phyloP scores from a whole-genome alignment of 2,797 vertebrate genomes.

The Cynopterus sphinx region DNA sequence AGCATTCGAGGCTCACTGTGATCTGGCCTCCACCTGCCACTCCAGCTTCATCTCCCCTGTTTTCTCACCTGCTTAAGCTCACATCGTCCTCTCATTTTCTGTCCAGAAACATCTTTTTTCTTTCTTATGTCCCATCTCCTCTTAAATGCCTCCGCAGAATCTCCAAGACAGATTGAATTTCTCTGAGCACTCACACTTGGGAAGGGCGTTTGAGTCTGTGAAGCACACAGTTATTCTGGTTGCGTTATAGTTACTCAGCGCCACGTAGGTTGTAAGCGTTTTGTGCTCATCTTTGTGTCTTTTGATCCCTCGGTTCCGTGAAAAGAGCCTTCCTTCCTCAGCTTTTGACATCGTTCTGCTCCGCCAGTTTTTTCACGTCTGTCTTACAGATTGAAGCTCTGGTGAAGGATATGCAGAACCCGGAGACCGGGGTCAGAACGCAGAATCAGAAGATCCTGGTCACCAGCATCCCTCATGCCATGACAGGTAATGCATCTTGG shows the following conservation, averaged over 20 bases:
- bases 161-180: background rate
- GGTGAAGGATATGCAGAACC: conserved; percentile 96
- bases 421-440: conserved; percentile 90
- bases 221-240: rapidly evolving
- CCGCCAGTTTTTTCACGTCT: background rate
- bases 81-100: background rate
- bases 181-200: rapidly evolving
- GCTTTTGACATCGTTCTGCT: background rate
- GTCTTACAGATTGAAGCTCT: conserved; percentile 90
- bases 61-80: no score
- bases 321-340: background rate
- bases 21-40: background rate
- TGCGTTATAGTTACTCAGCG: rapidly evolving
- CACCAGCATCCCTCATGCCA: conserved; percentile 93
- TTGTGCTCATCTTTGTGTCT: rapidly evolving
- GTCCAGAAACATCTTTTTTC: background rate
- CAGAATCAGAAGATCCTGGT: conserved; percentile 93
- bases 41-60: background rate
- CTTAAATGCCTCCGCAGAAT: background rate
- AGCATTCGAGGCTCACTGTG: rapidly evolving
- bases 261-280: no score
- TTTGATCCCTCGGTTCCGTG: background rate
- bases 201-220: no score
- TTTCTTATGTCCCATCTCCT: background rate
- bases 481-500: conserved; percentile 88